Base-by-base conservation (phyloP, 92 coral and sea anemone genomes). In the Porites divaricata region DNA sequence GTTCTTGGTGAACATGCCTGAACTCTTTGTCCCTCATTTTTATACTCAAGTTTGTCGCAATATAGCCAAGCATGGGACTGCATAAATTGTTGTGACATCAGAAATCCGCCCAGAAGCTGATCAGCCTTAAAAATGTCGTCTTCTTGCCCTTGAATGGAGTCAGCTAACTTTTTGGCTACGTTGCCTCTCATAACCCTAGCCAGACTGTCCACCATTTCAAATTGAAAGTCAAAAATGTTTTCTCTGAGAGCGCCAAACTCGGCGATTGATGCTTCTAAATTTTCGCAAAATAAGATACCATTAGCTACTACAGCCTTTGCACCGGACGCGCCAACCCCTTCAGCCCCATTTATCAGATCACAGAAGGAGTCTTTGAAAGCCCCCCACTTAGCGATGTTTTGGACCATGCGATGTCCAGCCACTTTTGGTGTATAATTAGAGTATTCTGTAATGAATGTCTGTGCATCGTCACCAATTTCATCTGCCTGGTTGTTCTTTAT, bases 181-280 rank as follows among this genome's bases (percentile, higher is more conserved):
- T 90, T 52, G n/a, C 93, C 90, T 57, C 93, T 88, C 22, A 88
- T 73, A 21, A 88, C 88, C 69, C 84, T 69, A 41, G 88, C 88
- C 23, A 88, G 84, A 24, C 78, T 70, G 69, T 83, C 91, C 45
- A 88, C 88, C 14, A 88, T 67, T 25, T 90, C 84, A 81, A 90
- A 90, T 63, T 86, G 93, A 75, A 90, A 90, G 70, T 86, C 93
- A 81, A 90, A 90, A 41, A 90, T 86, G 57, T 85, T 74, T 69
- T 90, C 93, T 76, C 93, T 70, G 17, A 90, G 77, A 56, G 90
- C 75, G 63, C 24, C 62, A 71, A 81, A 90, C 59, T 90, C 76
- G 24, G 93, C 93, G 4, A 90, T 50, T 14, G 93, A 86, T 57
- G 90, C 93, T 86, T 90, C 88, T 79, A 90, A 65, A 9, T 67